Conservation (phyloP, 2,888 invertebrate species). For the Pyrochroa serraticornis region DNA sequence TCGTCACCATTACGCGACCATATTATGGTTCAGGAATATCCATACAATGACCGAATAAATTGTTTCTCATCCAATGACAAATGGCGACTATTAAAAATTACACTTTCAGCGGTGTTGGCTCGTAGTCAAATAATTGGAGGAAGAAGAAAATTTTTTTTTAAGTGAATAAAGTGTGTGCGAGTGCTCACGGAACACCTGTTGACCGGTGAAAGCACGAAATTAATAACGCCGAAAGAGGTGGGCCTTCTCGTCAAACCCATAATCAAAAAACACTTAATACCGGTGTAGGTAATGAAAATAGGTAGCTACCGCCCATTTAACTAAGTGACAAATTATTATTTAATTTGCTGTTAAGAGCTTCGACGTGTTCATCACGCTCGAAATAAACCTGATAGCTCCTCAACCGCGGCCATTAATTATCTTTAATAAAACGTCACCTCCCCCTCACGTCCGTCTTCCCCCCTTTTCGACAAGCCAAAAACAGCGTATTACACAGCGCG, state of each 20-base stretch:
- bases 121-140: no score
- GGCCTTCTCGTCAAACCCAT: constrained; percentile 30
- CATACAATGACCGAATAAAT: constrained; percentile 10
- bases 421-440: neutral
- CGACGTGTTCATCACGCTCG: constrained; percentile 26
- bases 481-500: no score
- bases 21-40: neutral
- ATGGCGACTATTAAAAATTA: neutral
- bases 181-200: constrained; percentile 10
- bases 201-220: constrained; percentile 20
- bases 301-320: constrained; percentile 30
- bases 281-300: constrained; percentile 28
- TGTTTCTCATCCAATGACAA: neutral
- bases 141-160: no score
- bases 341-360: constrained; percentile 26
- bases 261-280: constrained; percentile 32
- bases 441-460: neutral
- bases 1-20: no score
- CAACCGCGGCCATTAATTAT: constrained; percentile 8
- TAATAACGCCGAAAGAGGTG: constrained; percentile 29
- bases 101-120: no score
- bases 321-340: constrained; percentile 32
- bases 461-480: no score
- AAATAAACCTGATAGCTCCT: neutral
- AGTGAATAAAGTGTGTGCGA: constrained; percentile 1